Base-by-base conservation (phyloP, 2,797 vertebrate genomes). In the Scarus forsteni region DNA sequence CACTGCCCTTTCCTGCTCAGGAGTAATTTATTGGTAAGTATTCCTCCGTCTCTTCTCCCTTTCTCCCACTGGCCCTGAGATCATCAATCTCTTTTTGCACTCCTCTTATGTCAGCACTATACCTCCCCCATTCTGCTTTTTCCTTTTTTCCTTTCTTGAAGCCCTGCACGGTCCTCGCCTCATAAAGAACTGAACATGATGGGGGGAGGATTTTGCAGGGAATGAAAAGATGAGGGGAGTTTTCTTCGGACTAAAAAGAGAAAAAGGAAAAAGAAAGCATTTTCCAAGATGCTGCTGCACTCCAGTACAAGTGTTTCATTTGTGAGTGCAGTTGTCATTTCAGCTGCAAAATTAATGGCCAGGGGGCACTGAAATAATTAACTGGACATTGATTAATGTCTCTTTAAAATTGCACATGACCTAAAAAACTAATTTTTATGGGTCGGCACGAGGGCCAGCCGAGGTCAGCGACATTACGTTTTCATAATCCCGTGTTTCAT, bases 51-150 rank as follows among this genome's bases (percentile, higher is more conserved):
- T 88, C 73, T 71, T 81, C 79, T 78, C 73, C 79, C 80, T 81
- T 86, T 91, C 90, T 92, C 90, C 91, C 91, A 85, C 75, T 74
- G 75, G 88, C 90, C 88, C 89, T 75, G 85, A 90, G 88, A 89
- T 94, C 90, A 92, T 94, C 92, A 87, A 92, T 94, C 92, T 92
- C 87, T 84, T 86, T 88, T 90, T 90, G 89, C 87, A 80, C 91
- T 90, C 85, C 64, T 91, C 86, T 88, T 80, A 87, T 90, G 89
- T 91, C 91, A 91, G 89, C 92, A 91, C 83, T 86, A 91, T 83
- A 69, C 74, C 77, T 71, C 70, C 36, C 61, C 55, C 57, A 52
- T 61, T 58, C 54, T 38, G 64, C 42, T 75, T 16, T 60, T 27
- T 72, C 67, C 56, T 57, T 52, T 9, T 16, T 14, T 16, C 35